phyloP scores from a whole-genome alignment of 1,140 invertebrate genomes.

The Dryas iulia region DNA sequence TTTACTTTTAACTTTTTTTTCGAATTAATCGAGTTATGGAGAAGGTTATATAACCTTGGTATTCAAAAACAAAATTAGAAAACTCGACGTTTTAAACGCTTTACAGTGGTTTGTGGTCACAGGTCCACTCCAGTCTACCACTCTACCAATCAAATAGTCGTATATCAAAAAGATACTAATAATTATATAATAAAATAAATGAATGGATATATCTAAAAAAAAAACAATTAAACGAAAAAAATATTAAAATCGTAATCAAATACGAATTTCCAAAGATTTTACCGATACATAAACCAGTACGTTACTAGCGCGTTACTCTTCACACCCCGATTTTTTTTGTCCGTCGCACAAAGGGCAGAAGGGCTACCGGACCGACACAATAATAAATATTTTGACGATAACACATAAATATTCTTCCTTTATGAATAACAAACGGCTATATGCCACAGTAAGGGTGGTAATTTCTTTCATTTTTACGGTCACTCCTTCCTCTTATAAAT shows the following conservation, averaged over 20 bases:
- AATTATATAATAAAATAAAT: too few species aligned
- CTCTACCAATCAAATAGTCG: too few species aligned
- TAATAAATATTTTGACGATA: conserved; percentile 81
- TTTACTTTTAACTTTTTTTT: too few species aligned
- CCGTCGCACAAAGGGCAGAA: conserved; percentile 69
- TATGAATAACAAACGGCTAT: conserved; percentile 76
- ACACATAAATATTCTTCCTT: conserved; percentile 77
- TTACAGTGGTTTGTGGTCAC: too few species aligned
- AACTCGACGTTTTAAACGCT: too few species aligned
- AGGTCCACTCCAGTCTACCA: too few species aligned
- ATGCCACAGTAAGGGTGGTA: conserved; percentile 60
- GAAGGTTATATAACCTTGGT: too few species aligned
- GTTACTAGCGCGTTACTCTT: conserved; percentile 50
- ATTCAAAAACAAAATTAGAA: too few species aligned
- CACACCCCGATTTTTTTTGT: conserved; percentile 75
- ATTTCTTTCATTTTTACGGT: conserved; percentile 68
- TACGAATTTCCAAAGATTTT: not conserved
- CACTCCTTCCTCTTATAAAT: conserved; percentile 70
- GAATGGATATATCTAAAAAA: too few species aligned
- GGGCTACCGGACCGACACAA: conserved; percentile 68
- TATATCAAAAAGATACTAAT: too few species aligned
- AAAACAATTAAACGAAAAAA: too few species aligned
- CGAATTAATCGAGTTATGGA: too few species aligned
- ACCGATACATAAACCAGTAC: not conserved
- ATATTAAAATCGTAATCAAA: not conserved